A percentile compares a stretch with the other conserved stretches of the same genome.
Evolutionary conservation across 1,140 invertebrate genomes (phyloP).

Genomic region (Belonocnema kinseyi): DNA sequence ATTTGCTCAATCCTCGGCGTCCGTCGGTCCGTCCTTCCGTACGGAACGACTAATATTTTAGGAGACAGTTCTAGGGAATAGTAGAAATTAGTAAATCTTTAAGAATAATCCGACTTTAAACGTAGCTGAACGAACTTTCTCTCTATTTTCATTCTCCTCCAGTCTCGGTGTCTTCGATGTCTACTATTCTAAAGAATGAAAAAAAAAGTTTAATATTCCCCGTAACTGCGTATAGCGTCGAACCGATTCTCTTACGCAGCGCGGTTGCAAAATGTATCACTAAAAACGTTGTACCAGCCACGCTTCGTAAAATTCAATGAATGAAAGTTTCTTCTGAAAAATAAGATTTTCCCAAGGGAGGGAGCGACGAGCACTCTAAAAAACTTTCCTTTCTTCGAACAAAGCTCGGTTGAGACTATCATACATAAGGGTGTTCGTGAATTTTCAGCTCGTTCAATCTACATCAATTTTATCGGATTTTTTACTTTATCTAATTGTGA

Average conservation of each 20-base stretch:
- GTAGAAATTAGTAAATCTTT: conserved; percentile 48
- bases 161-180: conserved; percentile 74
- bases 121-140: conserved; percentile 54
- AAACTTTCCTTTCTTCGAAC: conserved; percentile 8
- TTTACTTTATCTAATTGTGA: not conserved
- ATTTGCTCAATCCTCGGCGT: conserved; percentile 73
- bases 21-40: conserved; percentile 71
- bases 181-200: conserved; percentile 66
- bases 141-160: conserved; percentile 68
- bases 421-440: conserved; percentile 12
- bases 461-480: not conserved
- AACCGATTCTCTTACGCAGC: conserved; percentile 56
- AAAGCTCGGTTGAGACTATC: conserved; percentile 28
- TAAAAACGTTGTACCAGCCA: conserved; percentile 30
- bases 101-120: conserved; percentile 54
- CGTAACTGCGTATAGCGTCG: conserved; percentile 49
- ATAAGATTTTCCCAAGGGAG: not conserved
- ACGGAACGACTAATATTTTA: conserved; percentile 66
- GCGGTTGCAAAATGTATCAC: conserved; percentile 62
- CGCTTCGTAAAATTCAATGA: conserved; percentile 27
- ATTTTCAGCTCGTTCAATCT: not conserved
- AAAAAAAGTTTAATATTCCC: conserved; percentile 37
- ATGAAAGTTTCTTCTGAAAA: conserved; percentile 11
- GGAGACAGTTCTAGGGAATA: conserved; percentile 40
- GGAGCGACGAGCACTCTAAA: conserved; percentile 3